These are phyloP conservation scores for Lapara coniferarum DNA, from an alignment of 2,888 invertebrate genomes.

Conservation along the genomic window DNA sequence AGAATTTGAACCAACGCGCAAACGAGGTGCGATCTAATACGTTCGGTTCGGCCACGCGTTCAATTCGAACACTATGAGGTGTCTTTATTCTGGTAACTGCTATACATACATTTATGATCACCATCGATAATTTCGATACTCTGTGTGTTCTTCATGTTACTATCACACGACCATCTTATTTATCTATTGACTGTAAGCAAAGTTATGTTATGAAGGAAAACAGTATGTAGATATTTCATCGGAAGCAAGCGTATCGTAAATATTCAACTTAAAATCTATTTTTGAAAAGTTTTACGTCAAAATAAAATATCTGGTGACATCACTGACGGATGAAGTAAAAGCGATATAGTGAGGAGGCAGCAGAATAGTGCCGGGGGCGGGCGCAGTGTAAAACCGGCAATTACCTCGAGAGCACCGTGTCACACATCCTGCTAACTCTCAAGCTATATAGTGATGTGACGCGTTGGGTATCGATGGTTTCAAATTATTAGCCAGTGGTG, in stretches of 20 bases:
- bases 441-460: slow-evolving; percentile 48
- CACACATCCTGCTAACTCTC: slow-evolving; percentile 70
- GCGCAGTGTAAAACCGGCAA: slow-evolving; percentile 71
- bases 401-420: slow-evolving; percentile 72
- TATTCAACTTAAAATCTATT: not conserved
- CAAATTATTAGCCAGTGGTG: not conserved
- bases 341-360: slow-evolving; percentile 2
- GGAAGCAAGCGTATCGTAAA: not conserved
- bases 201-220: no score
- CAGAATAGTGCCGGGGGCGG: slow-evolving; percentile 43
- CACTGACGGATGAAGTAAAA: not conserved
- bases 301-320: not conserved
- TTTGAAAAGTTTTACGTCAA: no score
- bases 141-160: not conserved
- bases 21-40: slow-evolving; percentile 19
- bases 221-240: no score
- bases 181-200: no score
- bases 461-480: not conserved
- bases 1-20: not conserved
- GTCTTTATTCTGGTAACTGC: slow-evolving; percentile 10
- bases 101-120: not conserved
- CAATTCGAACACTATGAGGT: slow-evolving; percentile 18
- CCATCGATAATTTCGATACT: not conserved
- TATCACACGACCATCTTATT: no score
- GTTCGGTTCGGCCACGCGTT: slow-evolving; percentile 19